phyloP scores from a whole-genome alignment of 2,113 vertebrate species.

The Acrocephalus arundinaceus region DNA sequence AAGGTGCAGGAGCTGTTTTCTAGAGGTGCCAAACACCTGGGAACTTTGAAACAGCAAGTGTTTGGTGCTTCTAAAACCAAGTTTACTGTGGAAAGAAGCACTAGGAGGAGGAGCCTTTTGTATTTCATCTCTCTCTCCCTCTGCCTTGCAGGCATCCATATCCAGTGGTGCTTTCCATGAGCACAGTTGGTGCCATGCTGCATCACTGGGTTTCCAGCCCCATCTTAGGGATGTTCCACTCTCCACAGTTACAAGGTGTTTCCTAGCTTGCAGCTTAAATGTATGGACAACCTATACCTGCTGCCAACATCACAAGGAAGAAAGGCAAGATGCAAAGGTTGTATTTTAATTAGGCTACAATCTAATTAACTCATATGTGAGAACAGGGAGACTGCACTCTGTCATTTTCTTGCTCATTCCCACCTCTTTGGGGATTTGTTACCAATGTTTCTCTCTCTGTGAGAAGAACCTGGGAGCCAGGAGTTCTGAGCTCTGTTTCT shows the following conservation, averaged over 20 bases:
- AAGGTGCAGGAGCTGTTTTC: neutral
- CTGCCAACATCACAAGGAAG: neutral
- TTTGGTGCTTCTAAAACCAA: neutral
- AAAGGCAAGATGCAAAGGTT: neutral
- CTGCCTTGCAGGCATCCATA: neutral
- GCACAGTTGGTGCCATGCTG: neutral
- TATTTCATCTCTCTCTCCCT: neutral
- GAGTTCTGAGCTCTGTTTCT: neutral
- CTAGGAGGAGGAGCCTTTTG: neutral
- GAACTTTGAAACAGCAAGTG: neutral
- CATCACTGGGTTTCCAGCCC: neutral
- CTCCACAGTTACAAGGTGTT: neutral
- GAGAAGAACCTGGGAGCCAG: neutral
- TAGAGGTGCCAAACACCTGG: neutral
- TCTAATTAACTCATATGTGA: slow-evolving; percentile 3
- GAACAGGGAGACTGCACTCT: neutral
- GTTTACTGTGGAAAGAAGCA: neutral
- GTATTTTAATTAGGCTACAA: slow-evolving; percentile 13
- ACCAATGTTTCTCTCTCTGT: neutral
- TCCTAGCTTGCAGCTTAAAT: neutral
- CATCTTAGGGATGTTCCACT: neutral
- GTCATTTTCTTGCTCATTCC: neutral
- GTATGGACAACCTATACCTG: neutral
- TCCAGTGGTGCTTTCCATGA: neutral
- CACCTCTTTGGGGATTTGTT: neutral